Percentiles rank a stretch among this genome's conserved stretches.
Evolutionary conservation across 35 echinoderm and acorn worm genomes (phyloP).

Genomic region (Heliocidaris erythrogramma): DNA sequence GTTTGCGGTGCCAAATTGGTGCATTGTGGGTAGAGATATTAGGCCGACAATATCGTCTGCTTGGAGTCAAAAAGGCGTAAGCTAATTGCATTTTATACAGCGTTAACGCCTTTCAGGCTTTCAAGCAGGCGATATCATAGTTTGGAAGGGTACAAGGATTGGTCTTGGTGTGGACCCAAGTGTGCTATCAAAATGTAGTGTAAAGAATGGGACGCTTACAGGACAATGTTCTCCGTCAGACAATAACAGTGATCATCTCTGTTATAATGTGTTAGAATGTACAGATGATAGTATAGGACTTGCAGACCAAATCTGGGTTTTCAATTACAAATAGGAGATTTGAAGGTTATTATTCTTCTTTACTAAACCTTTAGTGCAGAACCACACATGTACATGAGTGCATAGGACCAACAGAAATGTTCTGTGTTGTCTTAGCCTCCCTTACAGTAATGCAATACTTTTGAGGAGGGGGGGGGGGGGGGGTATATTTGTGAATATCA

Average conservation of each 20-base stretch:
- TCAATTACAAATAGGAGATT: background rate
- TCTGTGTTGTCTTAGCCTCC: too few species aligned
- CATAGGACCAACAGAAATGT: too few species aligned
- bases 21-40: background rate
- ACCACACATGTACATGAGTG: too few species aligned
- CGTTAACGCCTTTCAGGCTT: background rate
- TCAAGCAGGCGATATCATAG: background rate
- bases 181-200: background rate
- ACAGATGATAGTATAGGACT: background rate
- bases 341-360: background rate
- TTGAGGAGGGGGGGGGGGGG: too few species aligned
- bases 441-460: too few species aligned
- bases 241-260: background rate
- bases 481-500: too few species aligned
- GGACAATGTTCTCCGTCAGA: background rate
- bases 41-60: background rate
- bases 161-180: background rate
- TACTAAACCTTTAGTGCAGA: background rate
- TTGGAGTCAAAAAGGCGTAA: background rate
- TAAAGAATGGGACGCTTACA: background rate
- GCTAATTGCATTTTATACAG: background rate
- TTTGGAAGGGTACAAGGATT: too few species aligned
- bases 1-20: background rate
- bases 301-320: background rate
- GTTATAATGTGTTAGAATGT: background rate